Percentiles rank a stretch among this genome's conserved stretches.
Conservation (phyloP, 2,113 vertebrate genomes). For the Chamaetylas fuelleborni region DNA sequence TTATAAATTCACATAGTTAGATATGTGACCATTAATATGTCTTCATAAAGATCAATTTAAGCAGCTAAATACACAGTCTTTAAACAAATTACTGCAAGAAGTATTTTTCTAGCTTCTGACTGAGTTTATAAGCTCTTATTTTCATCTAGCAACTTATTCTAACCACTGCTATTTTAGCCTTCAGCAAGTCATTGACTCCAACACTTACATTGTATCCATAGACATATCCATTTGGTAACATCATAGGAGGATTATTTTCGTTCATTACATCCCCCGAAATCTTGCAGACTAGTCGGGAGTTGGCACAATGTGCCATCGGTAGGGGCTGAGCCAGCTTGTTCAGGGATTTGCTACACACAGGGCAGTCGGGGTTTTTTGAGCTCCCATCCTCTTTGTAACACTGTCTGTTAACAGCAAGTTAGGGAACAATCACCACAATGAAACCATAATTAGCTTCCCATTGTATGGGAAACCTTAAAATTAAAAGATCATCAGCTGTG, state of each 20-base stretch:
- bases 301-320: constrained; percentile 98
- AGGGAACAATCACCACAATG: constrained; percentile 40
- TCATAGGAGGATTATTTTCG: constrained; percentile 99
- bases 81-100: neutral
- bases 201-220: constrained; percentile 97
- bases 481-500: accelerated
- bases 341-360: constrained; percentile 97
- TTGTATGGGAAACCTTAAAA: neutral
- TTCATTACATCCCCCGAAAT: constrained; percentile 99
- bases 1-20: neutral
- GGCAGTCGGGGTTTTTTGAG: constrained; percentile 98
- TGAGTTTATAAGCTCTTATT: neutral
- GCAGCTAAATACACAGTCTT: neutral
- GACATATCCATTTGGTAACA: constrained; percentile 98
- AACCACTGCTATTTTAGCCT: neutral
- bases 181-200: neutral
- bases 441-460: neutral
- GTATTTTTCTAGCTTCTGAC: neutral
- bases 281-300: constrained; percentile 98
- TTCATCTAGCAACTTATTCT: neutral
- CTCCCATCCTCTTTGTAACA: constrained; percentile 98
- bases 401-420: constrained; percentile 80
- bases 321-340: constrained; percentile 97
- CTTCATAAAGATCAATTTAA: neutral
- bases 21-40: neutral